Evolutionary conservation across 2,113 vertebrate species (phyloP).

Genomic region (Dermatemys mawii): DNA sequence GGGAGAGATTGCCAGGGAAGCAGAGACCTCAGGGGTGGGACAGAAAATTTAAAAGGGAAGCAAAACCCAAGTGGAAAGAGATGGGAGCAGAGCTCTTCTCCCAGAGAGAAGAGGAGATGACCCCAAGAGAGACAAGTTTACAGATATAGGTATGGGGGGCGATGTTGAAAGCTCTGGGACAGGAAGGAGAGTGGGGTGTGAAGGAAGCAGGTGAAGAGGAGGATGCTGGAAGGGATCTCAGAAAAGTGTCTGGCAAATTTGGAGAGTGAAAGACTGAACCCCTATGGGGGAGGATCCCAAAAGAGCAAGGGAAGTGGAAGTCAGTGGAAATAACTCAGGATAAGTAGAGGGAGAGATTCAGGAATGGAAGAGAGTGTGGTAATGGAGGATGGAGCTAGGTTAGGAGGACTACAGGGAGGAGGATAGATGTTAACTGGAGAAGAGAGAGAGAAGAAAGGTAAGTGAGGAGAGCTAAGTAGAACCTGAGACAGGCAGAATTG

Average conservation of each 20-base stretch:
- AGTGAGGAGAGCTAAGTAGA: background rate
- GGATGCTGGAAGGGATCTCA: too few relatives aligned
- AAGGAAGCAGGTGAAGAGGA: too few relatives aligned
- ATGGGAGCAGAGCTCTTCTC: too few relatives aligned
- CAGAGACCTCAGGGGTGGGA: too few relatives aligned
- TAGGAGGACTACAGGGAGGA: background rate
- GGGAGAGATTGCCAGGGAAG: too few relatives aligned
- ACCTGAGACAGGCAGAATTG: background rate
- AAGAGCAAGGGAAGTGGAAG: background rate
- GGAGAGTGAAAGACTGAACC: background rate
- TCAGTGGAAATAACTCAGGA: background rate
- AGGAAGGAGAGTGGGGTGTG: too few relatives aligned
- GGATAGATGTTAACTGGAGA: background rate
- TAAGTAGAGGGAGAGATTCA: background rate
- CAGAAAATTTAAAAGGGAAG: too few relatives aligned
- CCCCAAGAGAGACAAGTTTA: too few relatives aligned
- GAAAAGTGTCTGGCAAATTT: background rate
- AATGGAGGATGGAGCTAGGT: background rate
- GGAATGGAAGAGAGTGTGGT: background rate
- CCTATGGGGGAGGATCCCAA: background rate
- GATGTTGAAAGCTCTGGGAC: too few relatives aligned
- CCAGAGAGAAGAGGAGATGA: too few relatives aligned
- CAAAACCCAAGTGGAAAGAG: too few relatives aligned
- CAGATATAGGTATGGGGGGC: too few relatives aligned
- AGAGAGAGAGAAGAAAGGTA: background rate